A percentile compares a stretch with the other conserved stretches of the same genome.
These are phyloP conservation scores for Eugnorisma glareosa DNA, from an alignment of 2,888 invertebrate genomes.

Conservation along the genomic window DNA sequence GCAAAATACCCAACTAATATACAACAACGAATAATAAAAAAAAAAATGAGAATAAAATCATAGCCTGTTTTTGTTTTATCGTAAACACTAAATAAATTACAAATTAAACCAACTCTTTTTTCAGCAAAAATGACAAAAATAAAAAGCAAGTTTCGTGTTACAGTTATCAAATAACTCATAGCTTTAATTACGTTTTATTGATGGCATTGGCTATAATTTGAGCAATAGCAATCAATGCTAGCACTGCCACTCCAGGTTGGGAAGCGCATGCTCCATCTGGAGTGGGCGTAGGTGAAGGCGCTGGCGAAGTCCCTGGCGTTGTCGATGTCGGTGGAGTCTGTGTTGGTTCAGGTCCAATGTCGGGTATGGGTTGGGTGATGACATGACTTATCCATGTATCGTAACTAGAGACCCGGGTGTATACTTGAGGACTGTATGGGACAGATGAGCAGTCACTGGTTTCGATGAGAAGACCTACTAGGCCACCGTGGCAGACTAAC, in stretches of 20 bases:
- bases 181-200: background rate
- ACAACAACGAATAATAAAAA: background rate
- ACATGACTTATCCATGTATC: conserved; percentile 16
- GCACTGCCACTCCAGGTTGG: background rate
- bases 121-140: background rate
- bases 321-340: background rate
- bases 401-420: conserved; percentile 14
- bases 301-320: background rate
- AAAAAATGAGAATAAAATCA: background rate
- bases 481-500: background rate
- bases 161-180: background rate
- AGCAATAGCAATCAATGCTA: conserved; percentile 13
- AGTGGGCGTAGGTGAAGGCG: background rate
- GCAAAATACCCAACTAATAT: background rate
- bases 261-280: background rate
- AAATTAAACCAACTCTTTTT: background rate
- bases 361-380: background rate
- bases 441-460: conserved; percentile 1
- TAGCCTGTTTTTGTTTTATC: background rate
- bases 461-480: conserved; percentile 19
- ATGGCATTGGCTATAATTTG: background rate
- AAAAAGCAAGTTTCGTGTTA: background rate
- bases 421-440: conserved; percentile 2
- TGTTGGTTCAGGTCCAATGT: conserved; percentile 10
- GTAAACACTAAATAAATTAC: background rate